Percentiles rank a stretch among this genome's conserved stretches.
phyloP scores from a whole-genome alignment of 2,797 vertebrate genomes.

The Tangara arthus region DNA sequence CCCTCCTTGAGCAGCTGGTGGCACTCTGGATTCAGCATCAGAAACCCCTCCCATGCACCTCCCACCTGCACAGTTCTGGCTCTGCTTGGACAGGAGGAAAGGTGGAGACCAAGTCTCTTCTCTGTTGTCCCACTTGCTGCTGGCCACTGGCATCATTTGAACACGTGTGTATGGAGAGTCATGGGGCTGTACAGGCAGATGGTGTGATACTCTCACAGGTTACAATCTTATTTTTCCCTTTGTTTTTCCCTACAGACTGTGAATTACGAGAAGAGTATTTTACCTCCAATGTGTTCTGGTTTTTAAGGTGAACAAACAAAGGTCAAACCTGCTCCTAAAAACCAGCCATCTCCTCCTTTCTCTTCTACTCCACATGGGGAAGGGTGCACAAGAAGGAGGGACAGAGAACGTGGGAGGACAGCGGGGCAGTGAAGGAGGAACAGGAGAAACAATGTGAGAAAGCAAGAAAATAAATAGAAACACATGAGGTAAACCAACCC shows the following conservation, averaged over 20 bases:
- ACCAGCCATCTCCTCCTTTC: background rate
- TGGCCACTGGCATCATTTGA: background rate
- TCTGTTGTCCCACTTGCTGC: background rate
- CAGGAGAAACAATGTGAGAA: background rate
- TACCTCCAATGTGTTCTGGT: background rate
- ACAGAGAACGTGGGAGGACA: background rate
- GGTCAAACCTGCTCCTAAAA: background rate
- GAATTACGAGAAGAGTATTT: background rate
- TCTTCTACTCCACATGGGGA: background rate
- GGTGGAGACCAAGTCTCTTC: background rate
- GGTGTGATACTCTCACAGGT: background rate
- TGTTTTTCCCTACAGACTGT: background rate
- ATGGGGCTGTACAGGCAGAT: background rate
- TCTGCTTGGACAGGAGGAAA: background rate
- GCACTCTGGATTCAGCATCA: background rate
- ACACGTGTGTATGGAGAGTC: accelerated
- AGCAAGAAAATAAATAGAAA: constrained; percentile 3
- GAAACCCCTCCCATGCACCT: accelerated
- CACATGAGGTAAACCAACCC: background rate
- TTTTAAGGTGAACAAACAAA: background rate
- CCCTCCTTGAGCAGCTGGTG: background rate
- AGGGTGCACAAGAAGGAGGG: background rate
- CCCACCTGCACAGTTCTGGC: background rate
- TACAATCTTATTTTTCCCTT: background rate
- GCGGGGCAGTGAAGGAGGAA: accelerated